Conservation (phyloP, 2,797 vertebrate species). For the Lacerta agilis region DNA sequence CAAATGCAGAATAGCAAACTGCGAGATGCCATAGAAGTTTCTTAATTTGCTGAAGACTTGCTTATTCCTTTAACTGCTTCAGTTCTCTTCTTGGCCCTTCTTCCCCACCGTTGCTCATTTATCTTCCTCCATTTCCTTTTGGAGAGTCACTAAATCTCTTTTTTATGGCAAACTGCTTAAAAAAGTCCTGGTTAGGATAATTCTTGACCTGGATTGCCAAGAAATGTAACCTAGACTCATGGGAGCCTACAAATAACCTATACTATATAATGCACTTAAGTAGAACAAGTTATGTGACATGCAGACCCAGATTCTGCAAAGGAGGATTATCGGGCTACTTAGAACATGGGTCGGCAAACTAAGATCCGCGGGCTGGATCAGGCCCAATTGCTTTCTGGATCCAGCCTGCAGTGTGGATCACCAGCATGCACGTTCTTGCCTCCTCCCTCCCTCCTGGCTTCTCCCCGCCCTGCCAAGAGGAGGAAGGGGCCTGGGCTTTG, state of each 20-base stretch:
- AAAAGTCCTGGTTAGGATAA: neutral
- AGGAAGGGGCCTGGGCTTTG: too few species aligned
- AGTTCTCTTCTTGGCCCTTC: neutral
- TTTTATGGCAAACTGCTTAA: neutral
- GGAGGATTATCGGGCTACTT: neutral
- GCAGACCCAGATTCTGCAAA: neutral
- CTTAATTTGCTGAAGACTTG: neutral
- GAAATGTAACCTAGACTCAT: neutral
- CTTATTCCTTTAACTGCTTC: neutral
- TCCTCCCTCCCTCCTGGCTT: too few species aligned
- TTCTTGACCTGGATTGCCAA: neutral
- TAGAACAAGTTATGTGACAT: neutral
- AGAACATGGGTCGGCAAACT: too few species aligned
- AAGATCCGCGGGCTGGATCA: too few species aligned
- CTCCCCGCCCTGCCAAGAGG: too few species aligned
- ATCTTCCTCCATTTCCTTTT: neutral
- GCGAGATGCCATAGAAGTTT: neutral
- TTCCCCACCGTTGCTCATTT: neutral
- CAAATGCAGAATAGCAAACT: neutral
- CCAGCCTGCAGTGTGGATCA: fast-evolving
- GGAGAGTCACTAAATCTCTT: neutral
- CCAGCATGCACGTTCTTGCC: too few species aligned
- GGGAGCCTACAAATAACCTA: too few species aligned
- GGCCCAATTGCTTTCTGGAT: too few species aligned
- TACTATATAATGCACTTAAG: neutral